Conservation (phyloP, 1,140 invertebrate genomes). For the Magallana angulata region DNA sequence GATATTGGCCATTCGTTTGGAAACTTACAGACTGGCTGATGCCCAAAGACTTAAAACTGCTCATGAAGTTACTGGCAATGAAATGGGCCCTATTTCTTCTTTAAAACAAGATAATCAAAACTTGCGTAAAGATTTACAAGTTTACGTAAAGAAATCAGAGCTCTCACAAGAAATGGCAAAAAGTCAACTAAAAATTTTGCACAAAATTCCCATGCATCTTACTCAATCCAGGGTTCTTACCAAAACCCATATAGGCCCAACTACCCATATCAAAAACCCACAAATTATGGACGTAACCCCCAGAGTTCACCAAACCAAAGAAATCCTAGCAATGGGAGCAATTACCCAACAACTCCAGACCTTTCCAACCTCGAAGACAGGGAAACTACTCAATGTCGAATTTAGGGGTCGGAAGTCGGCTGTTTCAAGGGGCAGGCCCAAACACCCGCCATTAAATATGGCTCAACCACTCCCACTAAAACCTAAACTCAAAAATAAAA, state of each 20-base stretch:
- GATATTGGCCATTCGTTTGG: neutral
- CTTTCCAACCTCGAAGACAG: neutral
- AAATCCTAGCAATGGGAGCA: neutral
- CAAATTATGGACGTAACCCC: neutral
- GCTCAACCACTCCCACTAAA: neutral
- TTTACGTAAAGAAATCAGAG: neutral
- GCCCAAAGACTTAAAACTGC: neutral
- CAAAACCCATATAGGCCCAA: neutral
- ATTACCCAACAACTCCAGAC: neutral
- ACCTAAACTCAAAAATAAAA: neutral
- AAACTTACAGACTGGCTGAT: conserved; percentile 12
- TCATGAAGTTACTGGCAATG: neutral
- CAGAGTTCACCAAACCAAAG: neutral
- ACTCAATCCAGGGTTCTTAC: neutral
- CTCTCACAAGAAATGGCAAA: neutral
- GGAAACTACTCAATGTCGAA: conserved; percentile 9
- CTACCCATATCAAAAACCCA: no score
- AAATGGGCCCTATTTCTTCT: neutral
- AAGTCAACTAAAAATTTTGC: neutral
- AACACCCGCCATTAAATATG: neutral
- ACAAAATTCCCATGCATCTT: neutral
- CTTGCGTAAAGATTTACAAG: neutral
- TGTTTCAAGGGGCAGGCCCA: neutral
- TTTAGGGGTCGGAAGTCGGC: conserved; percentile 20
- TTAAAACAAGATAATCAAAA: no score